phyloP scores from a whole-genome alignment of 2,113 vertebrate genomes.

The Xerus inauris region DNA sequence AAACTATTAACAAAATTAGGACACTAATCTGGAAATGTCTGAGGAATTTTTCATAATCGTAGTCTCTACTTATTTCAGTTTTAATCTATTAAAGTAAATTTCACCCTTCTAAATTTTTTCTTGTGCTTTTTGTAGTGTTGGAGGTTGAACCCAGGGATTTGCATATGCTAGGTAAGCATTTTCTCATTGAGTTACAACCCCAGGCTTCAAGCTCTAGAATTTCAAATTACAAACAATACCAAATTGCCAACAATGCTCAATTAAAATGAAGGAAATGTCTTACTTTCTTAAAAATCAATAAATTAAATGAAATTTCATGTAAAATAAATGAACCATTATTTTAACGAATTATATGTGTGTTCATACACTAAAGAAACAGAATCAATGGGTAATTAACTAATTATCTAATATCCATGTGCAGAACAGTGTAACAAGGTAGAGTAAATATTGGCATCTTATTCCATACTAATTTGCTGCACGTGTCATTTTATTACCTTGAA shows the following conservation, averaged over 20 bases:
- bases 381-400: conserved; percentile 62
- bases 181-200: neutral
- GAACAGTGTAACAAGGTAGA: neutral
- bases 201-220: neutral
- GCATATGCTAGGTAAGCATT: neutral
- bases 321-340: neutral
- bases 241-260: neutral
- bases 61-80: neutral
- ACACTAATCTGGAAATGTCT: neutral
- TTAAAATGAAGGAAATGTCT: neutral
- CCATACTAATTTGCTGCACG: rapidly evolving
- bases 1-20: neutral
- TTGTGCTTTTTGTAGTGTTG: neutral
- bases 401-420: neutral
- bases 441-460: neutral
- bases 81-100: neutral
- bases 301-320: neutral
- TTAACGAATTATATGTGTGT: conserved; percentile 1
- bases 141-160: neutral
- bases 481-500: neutral
- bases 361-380: conserved; percentile 52
- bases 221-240: neutral
- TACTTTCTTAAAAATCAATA: neutral
- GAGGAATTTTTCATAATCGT: neutral
- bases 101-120: neutral